A percentile compares a stretch with the other conserved stretches of the same genome.
phyloP scores from a whole-genome alignment of 2,888 invertebrate genomes.

The Octodonta nipae region DNA sequence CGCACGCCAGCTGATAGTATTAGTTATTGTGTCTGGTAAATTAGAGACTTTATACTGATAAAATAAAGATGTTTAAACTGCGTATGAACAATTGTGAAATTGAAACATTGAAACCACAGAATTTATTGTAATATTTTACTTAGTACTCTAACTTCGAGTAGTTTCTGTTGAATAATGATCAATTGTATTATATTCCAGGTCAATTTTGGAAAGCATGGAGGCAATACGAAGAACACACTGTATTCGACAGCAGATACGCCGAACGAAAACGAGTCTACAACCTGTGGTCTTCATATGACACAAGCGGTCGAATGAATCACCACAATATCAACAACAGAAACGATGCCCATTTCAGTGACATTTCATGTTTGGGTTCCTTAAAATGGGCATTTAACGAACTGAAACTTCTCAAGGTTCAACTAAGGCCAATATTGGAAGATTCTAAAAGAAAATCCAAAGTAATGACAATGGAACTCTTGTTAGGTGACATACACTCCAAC shows the following conservation, averaged over 20 bases:
- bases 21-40: too few relatives aligned
- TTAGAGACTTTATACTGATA: too few relatives aligned
- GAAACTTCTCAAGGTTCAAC: constrained; percentile 40
- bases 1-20: too few relatives aligned
- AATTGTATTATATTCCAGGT: constrained; percentile 15
- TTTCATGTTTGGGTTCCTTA: constrained; percentile 38
- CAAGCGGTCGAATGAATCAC: constrained; percentile 16
- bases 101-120: too few relatives aligned
- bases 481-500: constrained; percentile 41
- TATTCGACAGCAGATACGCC: constrained; percentile 23
- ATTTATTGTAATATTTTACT: too few relatives aligned
- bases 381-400: constrained; percentile 43
- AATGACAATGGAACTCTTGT: constrained; percentile 35
- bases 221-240: constrained; percentile 28
- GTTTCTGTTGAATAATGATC: too few relatives aligned
- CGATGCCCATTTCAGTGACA: constrained; percentile 24
- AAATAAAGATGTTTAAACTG: too few relatives aligned
- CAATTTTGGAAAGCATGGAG: constrained; percentile 28
- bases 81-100: too few relatives aligned
- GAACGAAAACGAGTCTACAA: constrained; percentile 20
- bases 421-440: constrained; percentile 25
- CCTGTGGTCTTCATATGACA: constrained; percentile 18
- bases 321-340: constrained; percentile 20
- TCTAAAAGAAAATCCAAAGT: constrained; percentile 15
- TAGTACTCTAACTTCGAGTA: too few relatives aligned